phyloP scores from a whole-genome alignment of 2,888 invertebrate genomes.

The Papilio gigon region DNA sequence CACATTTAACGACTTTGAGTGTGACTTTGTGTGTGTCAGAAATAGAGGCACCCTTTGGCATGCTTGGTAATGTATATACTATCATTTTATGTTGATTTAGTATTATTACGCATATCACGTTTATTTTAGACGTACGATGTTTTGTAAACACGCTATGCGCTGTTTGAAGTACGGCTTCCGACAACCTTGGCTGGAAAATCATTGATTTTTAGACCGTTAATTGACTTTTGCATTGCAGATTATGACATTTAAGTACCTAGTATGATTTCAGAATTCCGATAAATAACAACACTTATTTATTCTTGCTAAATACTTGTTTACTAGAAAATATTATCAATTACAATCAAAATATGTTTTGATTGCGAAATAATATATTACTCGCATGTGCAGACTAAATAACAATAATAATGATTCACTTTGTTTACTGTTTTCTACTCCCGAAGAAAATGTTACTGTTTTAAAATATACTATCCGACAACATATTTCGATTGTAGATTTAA shows the following conservation, averaged over 20 bases:
- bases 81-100: neutral
- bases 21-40: neutral
- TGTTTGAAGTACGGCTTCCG: conserved; percentile 9
- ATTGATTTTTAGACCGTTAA: conserved; percentile 6
- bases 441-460: conserved; percentile 7
- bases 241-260: neutral
- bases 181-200: conserved; percentile 2
- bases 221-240: neutral
- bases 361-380: neutral
- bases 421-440: conserved; percentile 15
- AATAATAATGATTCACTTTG: conserved; percentile 31
- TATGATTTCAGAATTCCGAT: neutral
- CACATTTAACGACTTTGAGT: no score
- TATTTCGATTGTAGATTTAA: conserved; percentile 1
- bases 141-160: neutral
- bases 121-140: neutral
- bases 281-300: neutral
- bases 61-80: neutral
- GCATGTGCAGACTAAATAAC: neutral
- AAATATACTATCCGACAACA: neutral
- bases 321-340: neutral
- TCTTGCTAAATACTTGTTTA: neutral
- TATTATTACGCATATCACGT: neutral
- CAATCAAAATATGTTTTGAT: conserved; percentile 24
- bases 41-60: neutral